Evolutionary conservation across 2,113 vertebrate species (phyloP), one percentile per base, ranked within the genome.

Genomic region (Pterocles orientalis): DNA sequence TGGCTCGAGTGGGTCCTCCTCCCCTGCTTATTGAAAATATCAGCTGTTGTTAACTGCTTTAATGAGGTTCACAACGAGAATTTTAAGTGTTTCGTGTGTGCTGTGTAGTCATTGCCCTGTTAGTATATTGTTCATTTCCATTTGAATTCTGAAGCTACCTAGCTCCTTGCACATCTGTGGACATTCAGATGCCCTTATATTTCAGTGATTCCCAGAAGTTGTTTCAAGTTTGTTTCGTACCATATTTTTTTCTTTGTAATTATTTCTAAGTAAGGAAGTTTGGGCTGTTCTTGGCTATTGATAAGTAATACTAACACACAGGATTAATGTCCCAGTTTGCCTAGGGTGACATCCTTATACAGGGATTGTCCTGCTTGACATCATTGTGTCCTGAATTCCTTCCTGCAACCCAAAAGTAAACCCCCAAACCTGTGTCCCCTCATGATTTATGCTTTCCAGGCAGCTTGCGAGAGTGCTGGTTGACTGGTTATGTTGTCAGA

Each of bases 21-120:
- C 51, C 60, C 19, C 33, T 80, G 53, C 45, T 81, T 81, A 81
- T 62, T 84, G 72, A 90, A 96, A 94, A 64, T 93, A 86, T 23
- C 51, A 77, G 14, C 90, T 87, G 50, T 45, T 58, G 51, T 79
- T 94, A 87, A 92, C 88, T 83, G 48, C 53, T 92, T 94, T 96
- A 95, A 82, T 96, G 88, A 86, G 24, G 39, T 79, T 93, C 9
- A 41, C 31, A 94, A 64, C 62, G 72, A 45, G 34, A 81, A 75
- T 86, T 86, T 33, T 53, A 84, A 71, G 36, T 78, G 36, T 29
- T 72, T 92, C 92, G 9, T 60, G 8, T 72, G 12, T 45, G 41
- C 41, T 69, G 5, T 91, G 7, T 65, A 68, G 34, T 62, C 13
- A 17, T 75, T 90, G 29, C 56, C 18, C 7, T 43, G 24, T 48